Evolutionary conservation across 1,140 invertebrate genomes (phyloP).

Genomic region (Leptinotarsa texana): DNA sequence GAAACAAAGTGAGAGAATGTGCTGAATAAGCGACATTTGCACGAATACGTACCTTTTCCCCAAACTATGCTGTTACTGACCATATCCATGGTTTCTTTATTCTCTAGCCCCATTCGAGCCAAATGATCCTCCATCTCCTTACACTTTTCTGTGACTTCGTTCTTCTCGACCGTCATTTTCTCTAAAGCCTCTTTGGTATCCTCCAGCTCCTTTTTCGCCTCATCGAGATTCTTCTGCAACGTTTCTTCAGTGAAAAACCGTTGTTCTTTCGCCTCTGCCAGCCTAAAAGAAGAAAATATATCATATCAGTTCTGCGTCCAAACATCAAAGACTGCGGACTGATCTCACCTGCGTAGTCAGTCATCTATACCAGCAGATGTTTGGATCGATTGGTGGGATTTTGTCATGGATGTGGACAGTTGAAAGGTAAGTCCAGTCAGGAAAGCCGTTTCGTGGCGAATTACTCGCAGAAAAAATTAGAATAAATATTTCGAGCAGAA

Average conservation of each 20-base stretch:
- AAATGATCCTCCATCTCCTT: constrained; percentile 33
- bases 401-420: too few species aligned
- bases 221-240: constrained; percentile 22
- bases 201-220: constrained; percentile 20
- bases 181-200: constrained; percentile 17
- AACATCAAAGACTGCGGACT: constrained; percentile 27
- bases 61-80: constrained; percentile 36
- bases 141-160: constrained; percentile 34
- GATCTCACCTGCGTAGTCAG: background rate
- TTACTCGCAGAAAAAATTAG: too few species aligned
- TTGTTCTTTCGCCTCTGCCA: constrained; percentile 33
- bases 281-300: constrained; percentile 47
- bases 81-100: constrained; percentile 34
- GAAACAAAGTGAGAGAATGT: too few species aligned
- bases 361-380: constrained; percentile 5
- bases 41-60: constrained; percentile 35
- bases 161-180: constrained; percentile 17
- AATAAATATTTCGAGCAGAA: too few species aligned
- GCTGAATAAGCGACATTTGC: too few species aligned
- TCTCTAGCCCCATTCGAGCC: constrained; percentile 27
- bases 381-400: background rate
- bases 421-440: too few species aligned
- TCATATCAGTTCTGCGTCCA: constrained; percentile 47
- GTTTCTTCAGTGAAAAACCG: constrained; percentile 25
- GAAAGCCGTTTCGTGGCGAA: too few species aligned